Percentiles rank a stretch among this genome's conserved stretches.
These are phyloP conservation scores for Apamea anceps DNA, from an alignment of 2,888 invertebrate genomes.

Conservation along the genomic window DNA sequence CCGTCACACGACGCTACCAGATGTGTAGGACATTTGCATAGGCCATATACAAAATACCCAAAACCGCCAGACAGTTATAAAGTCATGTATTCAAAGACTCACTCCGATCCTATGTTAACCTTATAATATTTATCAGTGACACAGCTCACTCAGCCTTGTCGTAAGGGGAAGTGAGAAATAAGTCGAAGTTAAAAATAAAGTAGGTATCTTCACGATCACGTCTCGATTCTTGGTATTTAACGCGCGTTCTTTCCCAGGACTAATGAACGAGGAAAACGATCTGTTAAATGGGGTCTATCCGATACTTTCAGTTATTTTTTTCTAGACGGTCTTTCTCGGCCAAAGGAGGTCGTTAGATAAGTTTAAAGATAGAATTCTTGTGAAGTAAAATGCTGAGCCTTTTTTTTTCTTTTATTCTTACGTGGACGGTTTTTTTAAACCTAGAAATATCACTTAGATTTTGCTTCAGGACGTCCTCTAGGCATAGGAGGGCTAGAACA, in stretches of 20 bases:
- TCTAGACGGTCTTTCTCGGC: neutral
- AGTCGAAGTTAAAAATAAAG: slow-evolving; percentile 39
- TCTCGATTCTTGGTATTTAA: slow-evolving; percentile 39
- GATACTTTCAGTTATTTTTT: slow-evolving; percentile 21
- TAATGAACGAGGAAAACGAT: slow-evolving; percentile 58
- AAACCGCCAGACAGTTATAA: no score
- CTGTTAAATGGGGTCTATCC: slow-evolving; percentile 23
- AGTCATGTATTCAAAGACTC: no score
- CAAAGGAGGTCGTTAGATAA: slow-evolving; percentile 4
- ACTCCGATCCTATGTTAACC: neutral
- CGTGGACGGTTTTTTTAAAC: neutral
- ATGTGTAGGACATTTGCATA: no score
- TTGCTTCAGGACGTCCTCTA: neutral
- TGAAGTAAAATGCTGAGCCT: neutral
- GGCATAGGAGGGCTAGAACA: no score
- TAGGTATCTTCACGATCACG: slow-evolving; percentile 9
- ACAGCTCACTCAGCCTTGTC: slow-evolving; percentile 12
- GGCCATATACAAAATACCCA: no score
- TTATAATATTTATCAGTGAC: slow-evolving; percentile 7
- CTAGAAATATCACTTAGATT: neutral
- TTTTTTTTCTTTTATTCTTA: neutral
- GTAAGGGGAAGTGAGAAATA: slow-evolving; percentile 8
- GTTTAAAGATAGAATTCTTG: slow-evolving; percentile 7
- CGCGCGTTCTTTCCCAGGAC: slow-evolving; percentile 41
- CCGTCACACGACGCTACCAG: no score